These are phyloP conservation scores for Andrena praecox DNA, from an alignment of 2,888 invertebrate species.

Conservation along the genomic window DNA sequence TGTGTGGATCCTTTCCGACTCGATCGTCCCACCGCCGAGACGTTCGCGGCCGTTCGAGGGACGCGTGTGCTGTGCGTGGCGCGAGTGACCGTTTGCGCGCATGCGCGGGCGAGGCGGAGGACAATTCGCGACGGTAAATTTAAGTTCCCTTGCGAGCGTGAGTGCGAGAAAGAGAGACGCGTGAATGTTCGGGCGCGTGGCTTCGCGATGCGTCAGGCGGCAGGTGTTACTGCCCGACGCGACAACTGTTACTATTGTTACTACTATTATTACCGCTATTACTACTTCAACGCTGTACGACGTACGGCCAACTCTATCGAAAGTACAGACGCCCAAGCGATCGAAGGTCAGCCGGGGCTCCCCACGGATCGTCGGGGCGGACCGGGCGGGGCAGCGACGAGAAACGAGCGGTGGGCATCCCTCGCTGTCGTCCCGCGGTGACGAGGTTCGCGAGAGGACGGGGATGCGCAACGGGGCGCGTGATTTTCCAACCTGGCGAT, in stretches of 20 bases:
- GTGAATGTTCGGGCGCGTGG: slow-evolving; percentile 41
- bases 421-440: slow-evolving; percentile 22
- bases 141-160: slow-evolving; percentile 54
- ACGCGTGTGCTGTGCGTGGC: not conserved
- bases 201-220: slow-evolving; percentile 41
- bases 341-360: slow-evolving; percentile 3
- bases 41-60: not conserved
- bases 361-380: slow-evolving; percentile 18
- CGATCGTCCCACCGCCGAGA: slow-evolving; percentile 2
- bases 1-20: not conserved
- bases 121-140: slow-evolving; percentile 42
- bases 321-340: slow-evolving; percentile 30
- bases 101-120: slow-evolving; percentile 14
- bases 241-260: slow-evolving; percentile 64
- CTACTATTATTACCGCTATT: slow-evolving; percentile 58
- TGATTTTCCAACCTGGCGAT: not conserved
- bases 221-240: slow-evolving; percentile 21
- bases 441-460: not conserved
- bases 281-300: slow-evolving; percentile 57
- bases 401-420: slow-evolving; percentile 35
- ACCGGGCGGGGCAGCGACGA: slow-evolving; percentile 22
- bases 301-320: slow-evolving; percentile 57
- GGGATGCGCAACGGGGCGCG: not conserved
- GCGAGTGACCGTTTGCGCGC: slow-evolving; percentile 9
- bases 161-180: slow-evolving; percentile 29